A percentile compares a stretch with the other conserved stretches of the same genome.
These are phyloP conservation scores for Drosophila gunungcola DNA, from an alignment of 1,140 invertebrate species.

Conservation along the genomic window DNA sequence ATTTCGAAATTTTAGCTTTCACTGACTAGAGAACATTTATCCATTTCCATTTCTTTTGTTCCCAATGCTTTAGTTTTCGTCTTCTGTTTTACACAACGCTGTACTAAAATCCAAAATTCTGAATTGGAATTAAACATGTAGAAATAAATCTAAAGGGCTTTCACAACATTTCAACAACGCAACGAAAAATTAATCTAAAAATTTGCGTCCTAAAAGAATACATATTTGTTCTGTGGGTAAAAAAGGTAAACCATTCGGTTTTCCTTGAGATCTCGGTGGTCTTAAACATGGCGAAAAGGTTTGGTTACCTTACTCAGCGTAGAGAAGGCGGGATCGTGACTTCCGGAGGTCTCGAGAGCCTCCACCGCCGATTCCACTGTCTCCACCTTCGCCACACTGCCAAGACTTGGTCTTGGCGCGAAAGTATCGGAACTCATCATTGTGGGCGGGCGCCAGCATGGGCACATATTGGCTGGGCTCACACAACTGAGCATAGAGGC, in stretches of 20 bases:
- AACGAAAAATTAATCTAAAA: constrained; percentile 55
- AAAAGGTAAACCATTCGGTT: background rate
- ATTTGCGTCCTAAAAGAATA: constrained; percentile 36
- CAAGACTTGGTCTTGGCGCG: constrained; percentile 87
- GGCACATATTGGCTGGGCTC: constrained; percentile 90
- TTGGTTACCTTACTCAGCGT: constrained; percentile 38
- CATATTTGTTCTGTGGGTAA: constrained; percentile 4
- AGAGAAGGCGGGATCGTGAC: constrained; percentile 64
- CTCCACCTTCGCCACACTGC: constrained; percentile 85
- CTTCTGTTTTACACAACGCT: constrained; percentile 26
- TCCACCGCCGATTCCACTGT: constrained; percentile 45
- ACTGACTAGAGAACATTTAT: constrained; percentile 58
- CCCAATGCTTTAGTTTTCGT: background rate
- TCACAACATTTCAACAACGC: constrained; percentile 48
- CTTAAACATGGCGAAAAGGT: too few species aligned
- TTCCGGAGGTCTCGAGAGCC: constrained; percentile 36
- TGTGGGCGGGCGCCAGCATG: constrained; percentile 91
- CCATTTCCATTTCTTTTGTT: background rate
- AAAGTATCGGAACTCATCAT: constrained; percentile 89
- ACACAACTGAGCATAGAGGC: constrained; percentile 89
- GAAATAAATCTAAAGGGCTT: constrained; percentile 33
- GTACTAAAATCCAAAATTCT: constrained; percentile 31
- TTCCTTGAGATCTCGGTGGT: constrained; percentile 1
- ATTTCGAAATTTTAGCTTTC: constrained; percentile 29
- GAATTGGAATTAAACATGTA: constrained; percentile 15